Evolutionary conservation across 1,140 invertebrate species (phyloP).

Genomic region (Octopus bimaculoides): DNA sequence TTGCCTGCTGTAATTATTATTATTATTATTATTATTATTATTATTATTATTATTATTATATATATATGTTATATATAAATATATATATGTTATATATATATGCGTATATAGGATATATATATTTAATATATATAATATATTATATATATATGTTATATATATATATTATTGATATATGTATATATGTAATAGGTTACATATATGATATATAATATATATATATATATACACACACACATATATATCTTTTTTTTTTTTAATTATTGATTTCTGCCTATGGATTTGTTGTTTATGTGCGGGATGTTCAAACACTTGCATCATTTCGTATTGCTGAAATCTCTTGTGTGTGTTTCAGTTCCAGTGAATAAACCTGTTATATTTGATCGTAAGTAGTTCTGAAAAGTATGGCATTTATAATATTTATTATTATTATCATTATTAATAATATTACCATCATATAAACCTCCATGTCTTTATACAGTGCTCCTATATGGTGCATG

Average conservation of each 20-base stretch:
- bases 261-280: slow-evolving; percentile 8
- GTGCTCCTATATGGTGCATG: slow-evolving; percentile 15
- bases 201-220: too few species aligned
- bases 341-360: slow-evolving; percentile 14
- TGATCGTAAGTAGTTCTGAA: slow-evolving; percentile 11
- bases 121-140: too few species aligned
- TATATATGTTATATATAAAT: too few species aligned
- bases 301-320: slow-evolving; percentile 8
- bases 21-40: not conserved
- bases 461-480: slow-evolving; percentile 13
- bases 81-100: too few species aligned
- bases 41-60: too few species aligned
- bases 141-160: too few species aligned
- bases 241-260: not conserved
- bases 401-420: slow-evolving; percentile 12
- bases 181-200: too few species aligned
- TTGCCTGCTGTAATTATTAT: slow-evolving; percentile 6
- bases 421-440: slow-evolving; percentile 11
- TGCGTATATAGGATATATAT: too few species aligned
- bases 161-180: too few species aligned
- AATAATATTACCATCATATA: slow-evolving; percentile 2
- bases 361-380: slow-evolving; percentile 1
- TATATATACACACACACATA: too few species aligned
- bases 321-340: slow-evolving; percentile 14
- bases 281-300: slow-evolving; percentile 9